phyloP scores from a whole-genome alignment of 2,797 vertebrate species.

The Halcyon leucocephala region DNA sequence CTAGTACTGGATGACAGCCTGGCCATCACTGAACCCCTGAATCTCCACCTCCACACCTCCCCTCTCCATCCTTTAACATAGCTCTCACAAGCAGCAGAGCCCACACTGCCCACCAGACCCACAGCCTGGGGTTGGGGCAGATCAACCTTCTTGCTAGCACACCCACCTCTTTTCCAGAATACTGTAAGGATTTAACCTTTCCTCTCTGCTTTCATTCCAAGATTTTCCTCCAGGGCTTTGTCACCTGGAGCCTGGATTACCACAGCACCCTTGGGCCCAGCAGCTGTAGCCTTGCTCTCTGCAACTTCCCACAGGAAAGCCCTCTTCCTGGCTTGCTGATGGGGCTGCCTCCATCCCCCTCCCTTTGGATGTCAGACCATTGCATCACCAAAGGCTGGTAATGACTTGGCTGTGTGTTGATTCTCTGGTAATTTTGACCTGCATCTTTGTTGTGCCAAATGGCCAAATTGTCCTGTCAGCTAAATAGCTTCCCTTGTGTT shows the following conservation, averaged over 20 bases:
- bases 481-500: background rate
- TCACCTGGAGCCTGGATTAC: background rate
- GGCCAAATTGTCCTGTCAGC: background rate
- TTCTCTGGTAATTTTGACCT: background rate
- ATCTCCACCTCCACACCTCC: background rate
- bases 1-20: background rate
- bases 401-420: too few species aligned
- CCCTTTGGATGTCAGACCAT: accelerated
- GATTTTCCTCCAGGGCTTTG: background rate
- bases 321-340: background rate
- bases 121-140: accelerated
- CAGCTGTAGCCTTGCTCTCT: background rate
- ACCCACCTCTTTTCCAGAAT: accelerated
- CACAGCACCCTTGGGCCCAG: accelerated
- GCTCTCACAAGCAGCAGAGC: background rate
- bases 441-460: background rate
- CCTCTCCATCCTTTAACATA: accelerated
- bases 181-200: background rate
- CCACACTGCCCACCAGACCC: accelerated
- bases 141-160: background rate
- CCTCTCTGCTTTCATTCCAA: background rate
- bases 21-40: background rate
- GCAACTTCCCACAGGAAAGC: background rate
- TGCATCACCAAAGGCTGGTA: background rate
- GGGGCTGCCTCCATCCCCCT: accelerated